Conservation (phyloP, 2,888 invertebrate species). For the Orthonevra nobilis region DNA sequence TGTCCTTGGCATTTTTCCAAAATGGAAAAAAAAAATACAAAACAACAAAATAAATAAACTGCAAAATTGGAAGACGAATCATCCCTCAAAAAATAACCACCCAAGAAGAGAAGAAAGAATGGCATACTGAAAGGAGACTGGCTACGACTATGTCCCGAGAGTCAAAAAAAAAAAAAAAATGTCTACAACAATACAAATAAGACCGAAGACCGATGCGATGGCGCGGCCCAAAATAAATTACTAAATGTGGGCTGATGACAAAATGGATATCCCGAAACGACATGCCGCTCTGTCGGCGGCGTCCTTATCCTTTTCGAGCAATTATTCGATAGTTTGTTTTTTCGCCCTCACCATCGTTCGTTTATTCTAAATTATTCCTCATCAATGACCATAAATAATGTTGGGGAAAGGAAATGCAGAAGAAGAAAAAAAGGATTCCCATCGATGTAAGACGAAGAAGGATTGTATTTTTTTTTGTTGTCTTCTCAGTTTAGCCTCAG, state of each 20-base stretch:
- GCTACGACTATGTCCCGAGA: constrained; percentile 8
- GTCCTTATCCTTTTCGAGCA: constrained; percentile 18
- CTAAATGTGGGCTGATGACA: background rate
- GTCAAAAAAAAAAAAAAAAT: constrained; percentile 54
- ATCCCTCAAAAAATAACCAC: constrained; percentile 11
- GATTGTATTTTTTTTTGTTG: background rate
- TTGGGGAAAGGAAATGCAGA: background rate
- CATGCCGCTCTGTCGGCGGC: background rate
- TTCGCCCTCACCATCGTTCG: background rate
- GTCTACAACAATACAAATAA: constrained; percentile 42
- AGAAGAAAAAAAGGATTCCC: background rate
- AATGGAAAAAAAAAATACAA: constrained; percentile 32
- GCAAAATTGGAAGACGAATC: constrained; percentile 42
- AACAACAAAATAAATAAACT: constrained; percentile 27
- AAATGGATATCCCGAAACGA: constrained; percentile 29
- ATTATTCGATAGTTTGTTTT: constrained; percentile 33
- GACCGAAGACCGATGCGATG: too few species aligned
- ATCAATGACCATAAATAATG: constrained; percentile 42
- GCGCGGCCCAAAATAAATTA: constrained; percentile 22
- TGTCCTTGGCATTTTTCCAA: constrained; percentile 66
- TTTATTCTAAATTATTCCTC: constrained; percentile 42
- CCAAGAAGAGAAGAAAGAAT: constrained; percentile 27
- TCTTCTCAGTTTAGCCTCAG: background rate
- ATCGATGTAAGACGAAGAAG: background rate
- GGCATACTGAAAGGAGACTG: constrained; percentile 30